phyloP scores from a whole-genome alignment of 2,113 vertebrate species.

The Podarcis cretensis region DNA sequence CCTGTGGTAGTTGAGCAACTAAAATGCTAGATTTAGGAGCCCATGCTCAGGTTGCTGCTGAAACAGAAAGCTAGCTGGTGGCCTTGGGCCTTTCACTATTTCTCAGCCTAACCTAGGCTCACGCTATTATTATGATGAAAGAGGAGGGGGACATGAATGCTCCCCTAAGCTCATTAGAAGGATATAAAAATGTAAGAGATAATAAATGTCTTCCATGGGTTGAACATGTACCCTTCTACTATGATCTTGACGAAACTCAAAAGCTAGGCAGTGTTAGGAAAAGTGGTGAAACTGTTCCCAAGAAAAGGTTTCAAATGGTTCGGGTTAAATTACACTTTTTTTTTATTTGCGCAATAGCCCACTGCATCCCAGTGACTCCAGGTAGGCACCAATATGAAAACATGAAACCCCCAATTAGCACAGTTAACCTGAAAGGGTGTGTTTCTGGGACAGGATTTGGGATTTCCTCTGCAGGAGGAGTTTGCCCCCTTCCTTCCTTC shows the following conservation, averaged over 20 bases:
- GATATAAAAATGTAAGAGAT: background rate
- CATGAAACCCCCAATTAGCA: background rate
- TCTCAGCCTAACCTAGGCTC: background rate
- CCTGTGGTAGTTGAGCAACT: background rate
- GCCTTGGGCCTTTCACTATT: background rate
- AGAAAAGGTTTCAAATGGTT: background rate
- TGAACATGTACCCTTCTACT: background rate
- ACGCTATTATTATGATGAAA: background rate
- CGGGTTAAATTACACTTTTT: background rate
- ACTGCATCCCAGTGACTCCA: background rate
- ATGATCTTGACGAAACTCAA: background rate
- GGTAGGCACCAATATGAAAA: no score
- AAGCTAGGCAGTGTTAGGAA: background rate
- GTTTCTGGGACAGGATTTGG: background rate
- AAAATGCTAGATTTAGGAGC: background rate
- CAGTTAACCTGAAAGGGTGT: background rate
- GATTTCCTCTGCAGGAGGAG: background rate
- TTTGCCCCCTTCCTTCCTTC: background rate
- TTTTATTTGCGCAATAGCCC: background rate
- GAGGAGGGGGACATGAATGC: background rate
- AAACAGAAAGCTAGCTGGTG: background rate
- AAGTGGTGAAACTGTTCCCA: background rate
- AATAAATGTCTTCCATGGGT: background rate
- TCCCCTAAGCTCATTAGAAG: background rate
- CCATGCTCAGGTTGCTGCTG: background rate